Percentiles rank a stretch among this genome's conserved stretches.
These are phyloP conservation scores for Urocyon cinereoargenteus DNA, from an alignment of 2,797 vertebrate species.

Conservation along the genomic window DNA sequence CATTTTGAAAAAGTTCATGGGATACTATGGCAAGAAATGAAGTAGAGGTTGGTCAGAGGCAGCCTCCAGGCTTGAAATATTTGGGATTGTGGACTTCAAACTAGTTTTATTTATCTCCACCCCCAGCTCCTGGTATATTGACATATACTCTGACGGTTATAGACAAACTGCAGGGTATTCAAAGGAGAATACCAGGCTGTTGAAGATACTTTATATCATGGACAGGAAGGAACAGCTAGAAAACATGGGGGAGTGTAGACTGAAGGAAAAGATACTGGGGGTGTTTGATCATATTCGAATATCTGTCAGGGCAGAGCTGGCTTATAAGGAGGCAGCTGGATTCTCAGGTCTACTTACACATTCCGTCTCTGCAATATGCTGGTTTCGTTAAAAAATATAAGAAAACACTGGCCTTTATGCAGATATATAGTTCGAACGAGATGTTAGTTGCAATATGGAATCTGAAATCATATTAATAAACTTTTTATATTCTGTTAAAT, in stretches of 20 bases:
- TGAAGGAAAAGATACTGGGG: not conserved
- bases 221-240: not conserved
- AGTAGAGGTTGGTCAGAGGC: not conserved
- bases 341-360: not conserved
- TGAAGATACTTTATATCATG: not conserved
- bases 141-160: not conserved
- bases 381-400: not conserved
- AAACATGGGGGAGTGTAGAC: not conserved
- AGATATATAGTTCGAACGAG: not conserved
- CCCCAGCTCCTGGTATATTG: not conserved
- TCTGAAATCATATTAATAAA: not conserved
- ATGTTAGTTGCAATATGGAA: not conserved
- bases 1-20: not conserved
- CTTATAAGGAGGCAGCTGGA: not conserved
- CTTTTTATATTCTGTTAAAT: not conserved
- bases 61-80: not conserved
- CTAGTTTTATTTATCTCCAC: not conserved
- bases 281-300: slow-evolving; percentile 8
- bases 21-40: not conserved
- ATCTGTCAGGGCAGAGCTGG: not conserved
- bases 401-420: not conserved
- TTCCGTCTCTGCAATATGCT: not conserved
- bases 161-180: not conserved
- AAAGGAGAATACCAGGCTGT: not conserved
- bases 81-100: not conserved